phyloP scores from a whole-genome alignment of 2,797 vertebrate species.

The Pangasius macronema region DNA sequence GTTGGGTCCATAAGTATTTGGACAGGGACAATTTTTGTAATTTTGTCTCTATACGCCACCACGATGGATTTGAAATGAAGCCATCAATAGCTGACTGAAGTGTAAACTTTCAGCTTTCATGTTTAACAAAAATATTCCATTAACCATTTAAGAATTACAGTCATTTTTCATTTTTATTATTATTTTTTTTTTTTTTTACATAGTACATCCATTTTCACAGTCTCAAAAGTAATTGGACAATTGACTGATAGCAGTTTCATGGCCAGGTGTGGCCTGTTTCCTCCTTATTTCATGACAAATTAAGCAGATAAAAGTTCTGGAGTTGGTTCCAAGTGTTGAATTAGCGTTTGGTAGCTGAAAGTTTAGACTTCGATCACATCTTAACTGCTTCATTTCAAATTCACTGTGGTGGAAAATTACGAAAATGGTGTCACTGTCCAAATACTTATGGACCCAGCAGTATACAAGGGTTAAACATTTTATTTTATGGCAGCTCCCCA shows the following conservation, averaged over 20 bases:
- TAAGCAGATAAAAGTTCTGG: not conserved
- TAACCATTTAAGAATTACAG: not conserved
- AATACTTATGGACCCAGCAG: not conserved
- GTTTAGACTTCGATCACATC: not conserved
- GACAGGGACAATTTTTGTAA: not conserved
- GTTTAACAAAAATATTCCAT: not conserved
- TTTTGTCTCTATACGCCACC: not conserved
- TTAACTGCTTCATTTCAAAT: not conserved
- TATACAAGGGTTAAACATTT: not conserved
- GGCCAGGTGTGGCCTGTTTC: not conserved
- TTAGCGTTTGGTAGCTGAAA: not conserved
- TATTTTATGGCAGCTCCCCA: not conserved
- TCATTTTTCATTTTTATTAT: too few relatives aligned
- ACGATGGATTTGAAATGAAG: not conserved
- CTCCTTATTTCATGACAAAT: not conserved
- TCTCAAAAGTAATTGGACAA: not conserved
- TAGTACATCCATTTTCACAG: not conserved
- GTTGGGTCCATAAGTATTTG: not conserved
- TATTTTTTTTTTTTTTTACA: not conserved
- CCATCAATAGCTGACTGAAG: not conserved
- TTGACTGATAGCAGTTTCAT: not conserved
- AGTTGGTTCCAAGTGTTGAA: not conserved
- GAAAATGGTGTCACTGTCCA: not conserved
- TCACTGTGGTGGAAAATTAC: not conserved
- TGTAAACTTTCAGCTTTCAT: not conserved